Evolutionary conservation across 2,888 invertebrate species (phyloP).

Genomic region (Agrilus mali): DNA sequence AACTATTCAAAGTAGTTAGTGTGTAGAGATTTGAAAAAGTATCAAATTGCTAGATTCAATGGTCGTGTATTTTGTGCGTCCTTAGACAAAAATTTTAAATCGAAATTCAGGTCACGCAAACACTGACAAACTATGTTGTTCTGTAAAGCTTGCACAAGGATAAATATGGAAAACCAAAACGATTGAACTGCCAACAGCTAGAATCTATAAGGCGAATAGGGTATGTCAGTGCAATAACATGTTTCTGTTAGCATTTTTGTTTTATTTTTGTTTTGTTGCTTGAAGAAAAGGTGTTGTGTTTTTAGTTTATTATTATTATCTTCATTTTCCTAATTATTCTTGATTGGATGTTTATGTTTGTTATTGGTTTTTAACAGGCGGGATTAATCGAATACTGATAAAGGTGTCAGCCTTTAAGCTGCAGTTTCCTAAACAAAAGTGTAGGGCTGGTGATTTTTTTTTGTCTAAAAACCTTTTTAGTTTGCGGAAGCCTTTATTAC

Average conservation of each 20-base stretch:
- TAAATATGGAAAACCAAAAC: conserved; percentile 72
- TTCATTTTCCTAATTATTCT: background rate
- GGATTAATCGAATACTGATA: too few relatives aligned
- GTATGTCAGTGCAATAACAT: conserved; percentile 41
- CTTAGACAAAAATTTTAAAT: conserved; percentile 8
- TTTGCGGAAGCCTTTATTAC: background rate
- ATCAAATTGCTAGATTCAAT: conserved; percentile 1
- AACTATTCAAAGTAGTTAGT: background rate
- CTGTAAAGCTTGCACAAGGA: conserved; percentile 78
- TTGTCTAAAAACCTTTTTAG: too few relatives aligned
- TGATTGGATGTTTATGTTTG: conserved; percentile 4
- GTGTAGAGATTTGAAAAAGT: conserved; percentile 1
- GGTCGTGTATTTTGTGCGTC: background rate
- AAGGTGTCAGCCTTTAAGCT: too few relatives aligned
- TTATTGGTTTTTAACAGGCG: conserved; percentile 2
- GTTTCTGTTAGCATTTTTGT: too few relatives aligned
- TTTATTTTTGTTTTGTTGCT: background rate
- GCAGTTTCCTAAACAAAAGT: too few relatives aligned
- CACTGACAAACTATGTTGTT: conserved; percentile 25
- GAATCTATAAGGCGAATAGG: conserved; percentile 63
- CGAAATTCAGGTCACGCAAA: conserved; percentile 21
- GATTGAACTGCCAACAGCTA: conserved; percentile 64
- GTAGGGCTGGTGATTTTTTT: too few relatives aligned
- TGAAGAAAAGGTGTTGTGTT: background rate
- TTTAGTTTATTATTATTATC: background rate